Percentiles rank a stretch among this genome's conserved stretches.
Conservation (phyloP, 1,140 invertebrate genomes). For the Eulimnadia texana region DNA sequence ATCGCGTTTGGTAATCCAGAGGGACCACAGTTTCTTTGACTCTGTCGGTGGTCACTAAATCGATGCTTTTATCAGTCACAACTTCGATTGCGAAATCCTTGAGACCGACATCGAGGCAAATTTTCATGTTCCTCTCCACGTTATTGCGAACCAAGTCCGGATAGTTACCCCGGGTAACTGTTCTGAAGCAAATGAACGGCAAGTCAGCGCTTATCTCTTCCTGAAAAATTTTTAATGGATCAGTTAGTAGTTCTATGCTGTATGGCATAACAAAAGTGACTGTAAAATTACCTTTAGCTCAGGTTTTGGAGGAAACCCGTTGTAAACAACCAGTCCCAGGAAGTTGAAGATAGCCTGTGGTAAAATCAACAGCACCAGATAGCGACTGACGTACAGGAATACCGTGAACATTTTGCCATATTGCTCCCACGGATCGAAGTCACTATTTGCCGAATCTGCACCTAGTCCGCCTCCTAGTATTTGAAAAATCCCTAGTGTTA, state of each 20-base stretch:
- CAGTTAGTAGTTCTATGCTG: too few species aligned
- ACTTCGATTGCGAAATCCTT: constrained; percentile 97
- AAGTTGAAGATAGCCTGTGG: constrained; percentile 87
- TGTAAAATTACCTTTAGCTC: constrained; percentile 47
- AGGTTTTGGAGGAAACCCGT: constrained; percentile 89
- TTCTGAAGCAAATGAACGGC: constrained; percentile 87
- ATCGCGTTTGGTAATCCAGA: constrained; percentile 64
- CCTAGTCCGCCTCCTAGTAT: background rate
- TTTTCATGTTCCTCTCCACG: constrained; percentile 75
- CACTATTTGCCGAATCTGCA: background rate
- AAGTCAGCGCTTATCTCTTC: constrained; percentile 54
- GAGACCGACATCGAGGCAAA: constrained; percentile 72
- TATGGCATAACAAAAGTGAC: too few species aligned
- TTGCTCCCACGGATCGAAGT: constrained; percentile 59
- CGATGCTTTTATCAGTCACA: constrained; percentile 78
- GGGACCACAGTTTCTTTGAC: constrained; percentile 83
- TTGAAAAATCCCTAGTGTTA: background rate
- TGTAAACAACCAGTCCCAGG: constrained; percentile 75
- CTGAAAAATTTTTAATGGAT: constrained; percentile 1
- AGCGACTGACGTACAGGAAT: constrained; percentile 60
- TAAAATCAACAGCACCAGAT: constrained; percentile 70
- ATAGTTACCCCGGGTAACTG: constrained; percentile 90
- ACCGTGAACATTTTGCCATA: constrained; percentile 59
- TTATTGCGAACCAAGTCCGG: constrained; percentile 81
- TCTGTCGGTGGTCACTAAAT: constrained; percentile 51